Base-by-base conservation (phyloP, 1,140 invertebrate genomes). In the Linepithema humile region DNA sequence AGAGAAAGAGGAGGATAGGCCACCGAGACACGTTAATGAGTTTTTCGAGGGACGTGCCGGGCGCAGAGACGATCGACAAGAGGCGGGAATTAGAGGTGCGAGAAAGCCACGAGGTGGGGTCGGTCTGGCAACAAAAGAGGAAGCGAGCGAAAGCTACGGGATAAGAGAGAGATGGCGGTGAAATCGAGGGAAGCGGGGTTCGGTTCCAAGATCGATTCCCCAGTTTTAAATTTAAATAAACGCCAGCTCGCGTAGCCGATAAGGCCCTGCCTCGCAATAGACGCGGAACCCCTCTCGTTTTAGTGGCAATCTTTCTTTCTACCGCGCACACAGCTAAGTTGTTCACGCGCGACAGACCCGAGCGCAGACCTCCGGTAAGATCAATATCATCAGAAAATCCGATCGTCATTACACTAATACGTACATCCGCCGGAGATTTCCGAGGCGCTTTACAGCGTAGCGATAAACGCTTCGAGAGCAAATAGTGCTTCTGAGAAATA, bases 141-240 rank as follows among this genome's bases (percentile, higher is more conserved):
- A 74, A 65, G 32, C 45, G 67, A 75, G 60, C 29, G 53, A 72
- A 70, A 59, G 2, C n/a, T 9, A 45, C 15, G 43, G 15, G 43
- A 45, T 73, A 80, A 59, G 1, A 60, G 62, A 80, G 69, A 78
- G 84, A 90, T 85, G 70, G 87, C 83, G 69, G 85, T 83, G 84
- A 89, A 82, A 89, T 88, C 57, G 84, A 85, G 85, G 77, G 80
- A 86, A 82, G 75, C 82, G 84, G 70, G 77, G 78, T 20, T 40
- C 23, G 23, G 82, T 78, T 88, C n/a, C 85, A 83, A 90, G 92
- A 93, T 93, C 91, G 92, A 94, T 93, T 78, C 89, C 80, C 88
- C 85, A 90, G 90, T 90, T 91, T 93, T 93, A 93, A 93, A 93
- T 94, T 94, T 94, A 93, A 94, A 94, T 93, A 93, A 94, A 93